Evolutionary conservation across 2,888 invertebrate genomes (phyloP), one percentile per base, ranked within the genome.

Genomic region (Bellardia bayeri): DNA sequence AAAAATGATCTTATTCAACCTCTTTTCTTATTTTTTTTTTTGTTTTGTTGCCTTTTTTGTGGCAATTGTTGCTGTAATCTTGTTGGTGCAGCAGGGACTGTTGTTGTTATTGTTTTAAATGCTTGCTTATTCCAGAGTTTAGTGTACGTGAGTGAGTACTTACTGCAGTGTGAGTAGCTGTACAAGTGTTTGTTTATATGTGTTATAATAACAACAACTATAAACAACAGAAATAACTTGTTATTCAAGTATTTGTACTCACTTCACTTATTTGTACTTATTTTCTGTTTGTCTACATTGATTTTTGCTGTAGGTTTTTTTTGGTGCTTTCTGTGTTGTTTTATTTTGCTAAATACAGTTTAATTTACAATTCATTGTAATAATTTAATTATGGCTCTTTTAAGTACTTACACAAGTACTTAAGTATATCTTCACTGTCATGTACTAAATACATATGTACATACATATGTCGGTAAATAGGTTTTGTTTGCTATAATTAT

Each of bases 1-100:
- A 89, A 88, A 87, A 87, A 42, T 85, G 82, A 87, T 87, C 87
- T 87, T 79, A 79, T 87, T 85, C 79, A 87, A 85, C 72, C 82
- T 74, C 49, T 85, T 82, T 82, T 72, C 51, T 72, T 64, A 72
- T 74, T 42, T 61, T 49, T 74, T 61, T 61, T 33, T 51, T 23
- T 23, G 23, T 23, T 23, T 23, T 23, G 23, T 1, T 23, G 23
- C 23, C 23, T 23, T 23, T 23, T 23, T 23, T 37, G 37, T 5
- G 3, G 37, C 37, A 37, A 37, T 37, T 37, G 37, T 37, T 37
- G 58, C n/a, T 69, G 37, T 14, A 66, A 71, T 14, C 45, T 61
- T 51, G 72, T 69, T 72, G 6, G 37, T 61, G 69, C 3, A 14
- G 69, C 3, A 14, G 72, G 40, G 37, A 68, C 49, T 49, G 33